Conservation (phyloP, 2,113 vertebrate genomes). For the Falcunculus frontatus region DNA sequence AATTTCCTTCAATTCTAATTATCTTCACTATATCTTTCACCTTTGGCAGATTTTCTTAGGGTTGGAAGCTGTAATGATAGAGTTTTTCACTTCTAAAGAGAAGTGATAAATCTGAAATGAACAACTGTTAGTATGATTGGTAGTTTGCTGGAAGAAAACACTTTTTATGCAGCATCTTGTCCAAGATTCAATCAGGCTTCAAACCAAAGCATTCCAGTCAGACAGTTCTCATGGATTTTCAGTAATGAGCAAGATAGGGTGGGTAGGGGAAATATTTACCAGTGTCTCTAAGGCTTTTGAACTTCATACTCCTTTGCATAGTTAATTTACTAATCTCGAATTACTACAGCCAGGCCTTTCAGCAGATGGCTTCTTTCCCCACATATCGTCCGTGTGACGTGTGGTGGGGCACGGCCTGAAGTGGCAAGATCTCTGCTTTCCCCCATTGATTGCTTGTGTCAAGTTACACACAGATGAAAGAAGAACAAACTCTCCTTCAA, state of each 20-base stretch:
- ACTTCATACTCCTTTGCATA: slow-evolving; percentile 6
- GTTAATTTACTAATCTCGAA: slow-evolving; percentile 1
- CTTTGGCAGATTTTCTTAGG: slow-evolving; percentile 53
- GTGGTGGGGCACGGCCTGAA: neutral
- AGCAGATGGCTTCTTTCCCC: neutral
- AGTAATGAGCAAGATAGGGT: slow-evolving; percentile 53
- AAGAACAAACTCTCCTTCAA: neutral
- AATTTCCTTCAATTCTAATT: slow-evolving; percentile 24
- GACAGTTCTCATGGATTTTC: slow-evolving; percentile 65
- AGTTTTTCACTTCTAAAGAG: slow-evolving; percentile 52
- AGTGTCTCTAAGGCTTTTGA: slow-evolving; percentile 52
- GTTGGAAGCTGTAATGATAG: slow-evolving; percentile 12
- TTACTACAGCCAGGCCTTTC: neutral
- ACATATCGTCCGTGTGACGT: neutral
- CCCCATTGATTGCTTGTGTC: neutral
- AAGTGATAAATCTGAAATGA: slow-evolving; percentile 69
- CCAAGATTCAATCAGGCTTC: slow-evolving; percentile 68
- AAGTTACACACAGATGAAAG: neutral
- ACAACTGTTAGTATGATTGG: slow-evolving; percentile 65
- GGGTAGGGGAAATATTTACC: slow-evolving; percentile 58
- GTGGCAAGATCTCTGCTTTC: neutral
- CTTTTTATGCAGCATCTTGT: slow-evolving; percentile 47
- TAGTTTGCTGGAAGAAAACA: slow-evolving; percentile 56
- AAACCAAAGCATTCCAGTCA: slow-evolving; percentile 68
- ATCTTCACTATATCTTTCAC: slow-evolving; percentile 29